These are phyloP conservation scores for Rhagophthalmus giganteus DNA, from an alignment of 2,888 invertebrate species.

Conservation along the genomic window DNA sequence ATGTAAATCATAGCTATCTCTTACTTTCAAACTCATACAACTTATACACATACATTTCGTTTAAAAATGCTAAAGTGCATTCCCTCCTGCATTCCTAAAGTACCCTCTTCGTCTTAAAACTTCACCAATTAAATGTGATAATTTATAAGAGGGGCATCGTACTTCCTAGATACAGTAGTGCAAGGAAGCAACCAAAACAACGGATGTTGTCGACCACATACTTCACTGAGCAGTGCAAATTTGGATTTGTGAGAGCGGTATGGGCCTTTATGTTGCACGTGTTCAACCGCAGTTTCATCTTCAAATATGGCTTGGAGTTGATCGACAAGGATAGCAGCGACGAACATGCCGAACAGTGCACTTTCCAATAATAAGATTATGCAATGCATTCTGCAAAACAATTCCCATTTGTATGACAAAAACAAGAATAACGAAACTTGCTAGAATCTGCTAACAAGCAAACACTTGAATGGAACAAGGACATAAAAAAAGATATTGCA, in stretches of 20 bases:
- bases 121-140: conserved; percentile 55
- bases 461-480: too few species aligned
- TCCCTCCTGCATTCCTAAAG: too few species aligned
- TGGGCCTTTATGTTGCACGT: conserved; percentile 70
- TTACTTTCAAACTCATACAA: too few species aligned
- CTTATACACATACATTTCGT: too few species aligned
- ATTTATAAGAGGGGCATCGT: conserved; percentile 50
- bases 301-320: conserved; percentile 81
- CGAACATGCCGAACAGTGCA: conserved; percentile 84
- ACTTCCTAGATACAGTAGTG: conserved; percentile 56
- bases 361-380: conserved; percentile 80
- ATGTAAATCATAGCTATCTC: too few species aligned
- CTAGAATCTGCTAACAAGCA: too few species aligned
- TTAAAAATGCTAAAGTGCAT: too few species aligned
- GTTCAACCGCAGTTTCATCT: conserved; percentile 84
- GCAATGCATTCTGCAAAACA: conserved; percentile 77
- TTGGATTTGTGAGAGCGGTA: conserved; percentile 66
- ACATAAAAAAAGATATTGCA: too few species aligned
- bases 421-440: too few species aligned
- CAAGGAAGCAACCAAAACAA: conserved; percentile 74
- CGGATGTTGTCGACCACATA: conserved; percentile 76
- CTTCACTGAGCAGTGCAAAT: conserved; percentile 71
- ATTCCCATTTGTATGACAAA: too few species aligned
- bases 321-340: conserved; percentile 82
- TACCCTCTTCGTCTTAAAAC: too few species aligned